A percentile compares a stretch with the other conserved stretches of the same genome.
phyloP scores from a whole-genome alignment of 2,888 invertebrate species.

The Chrysodeixis includens region DNA sequence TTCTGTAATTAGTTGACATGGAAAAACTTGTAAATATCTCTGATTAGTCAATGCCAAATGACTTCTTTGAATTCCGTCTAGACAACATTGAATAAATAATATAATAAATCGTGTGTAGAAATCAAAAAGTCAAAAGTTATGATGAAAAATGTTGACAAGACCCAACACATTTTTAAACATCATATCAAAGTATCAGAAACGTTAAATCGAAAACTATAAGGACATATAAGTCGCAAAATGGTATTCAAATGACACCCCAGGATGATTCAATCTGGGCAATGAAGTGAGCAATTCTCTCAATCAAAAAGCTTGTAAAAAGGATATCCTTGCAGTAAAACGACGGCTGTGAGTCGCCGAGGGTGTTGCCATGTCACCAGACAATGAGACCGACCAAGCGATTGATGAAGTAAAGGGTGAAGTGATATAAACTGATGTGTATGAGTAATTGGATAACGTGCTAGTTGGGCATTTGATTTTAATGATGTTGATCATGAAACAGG shows the following conservation, averaged over 20 bases:
- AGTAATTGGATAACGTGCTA: conserved; percentile 14
- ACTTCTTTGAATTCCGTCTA: background rate
- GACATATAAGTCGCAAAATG: conserved; percentile 30
- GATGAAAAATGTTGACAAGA: too few species aligned
- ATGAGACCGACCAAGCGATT: conserved; percentile 47
- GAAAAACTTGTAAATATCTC: background rate
- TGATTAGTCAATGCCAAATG: background rate
- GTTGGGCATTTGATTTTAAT: conserved; percentile 3
- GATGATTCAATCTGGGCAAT: conserved; percentile 65
- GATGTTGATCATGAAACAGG: background rate
- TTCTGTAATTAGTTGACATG: background rate
- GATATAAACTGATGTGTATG: background rate
- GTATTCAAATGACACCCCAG: conserved; percentile 46
- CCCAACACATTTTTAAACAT: too few species aligned
- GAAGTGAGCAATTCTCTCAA: conserved; percentile 73
- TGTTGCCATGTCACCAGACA: conserved; percentile 68
- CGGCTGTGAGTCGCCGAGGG: conserved; percentile 62
- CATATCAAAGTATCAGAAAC: too few species aligned
- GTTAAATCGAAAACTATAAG: background rate
- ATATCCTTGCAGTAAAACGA: conserved; percentile 68
- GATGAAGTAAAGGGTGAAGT: conserved; percentile 43
- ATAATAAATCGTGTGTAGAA: too few species aligned
- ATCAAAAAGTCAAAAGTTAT: too few species aligned
- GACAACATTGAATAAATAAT: too few species aligned
- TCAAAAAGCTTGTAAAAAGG: conserved; percentile 77